Evolutionary conservation across 2,888 invertebrate species (phyloP).

Genomic region (Asteroscopus sphinx): DNA sequence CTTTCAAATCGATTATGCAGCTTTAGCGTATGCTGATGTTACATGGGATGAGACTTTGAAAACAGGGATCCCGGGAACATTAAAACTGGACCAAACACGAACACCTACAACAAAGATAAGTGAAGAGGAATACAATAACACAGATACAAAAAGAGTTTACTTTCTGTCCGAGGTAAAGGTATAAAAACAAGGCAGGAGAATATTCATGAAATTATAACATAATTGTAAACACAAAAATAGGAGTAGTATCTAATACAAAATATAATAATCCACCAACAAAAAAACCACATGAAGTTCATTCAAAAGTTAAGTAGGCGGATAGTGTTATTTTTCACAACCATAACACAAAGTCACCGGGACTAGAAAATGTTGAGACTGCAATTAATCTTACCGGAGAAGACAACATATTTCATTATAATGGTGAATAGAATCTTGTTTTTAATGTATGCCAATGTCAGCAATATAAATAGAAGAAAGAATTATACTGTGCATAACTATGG

Average conservation of each 20-base stretch:
- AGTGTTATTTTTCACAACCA: constrained; percentile 60
- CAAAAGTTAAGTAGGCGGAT: constrained; percentile 54
- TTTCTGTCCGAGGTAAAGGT: too few species aligned
- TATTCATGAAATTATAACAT: neutral
- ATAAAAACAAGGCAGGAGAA: neutral
- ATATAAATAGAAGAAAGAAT: constrained; percentile 63
- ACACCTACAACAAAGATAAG: too few species aligned
- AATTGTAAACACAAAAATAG: neutral
- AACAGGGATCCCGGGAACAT: too few species aligned
- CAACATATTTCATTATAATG: constrained; percentile 67
- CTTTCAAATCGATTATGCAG: too few species aligned
- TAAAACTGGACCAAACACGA: too few species aligned
- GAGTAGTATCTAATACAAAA: constrained; percentile 10
- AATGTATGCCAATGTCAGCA: constrained; percentile 74
- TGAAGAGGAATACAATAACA: too few species aligned
- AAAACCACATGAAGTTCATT: constrained; percentile 48
- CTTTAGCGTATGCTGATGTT: too few species aligned
- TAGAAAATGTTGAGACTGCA: constrained; percentile 58
- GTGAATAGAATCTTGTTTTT: constrained; percentile 66
- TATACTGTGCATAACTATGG: constrained; percentile 47
- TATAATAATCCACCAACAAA: constrained; percentile 24
- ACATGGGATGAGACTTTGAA: too few species aligned
- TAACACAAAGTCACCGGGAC: constrained; percentile 52
- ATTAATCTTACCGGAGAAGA: constrained; percentile 71
- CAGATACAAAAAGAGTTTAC: too few species aligned